A percentile compares a stretch with the other conserved stretches of the same genome.
Conservation (phyloP, 2,797 vertebrate genomes). For the Silurus lanzhouensis region DNA sequence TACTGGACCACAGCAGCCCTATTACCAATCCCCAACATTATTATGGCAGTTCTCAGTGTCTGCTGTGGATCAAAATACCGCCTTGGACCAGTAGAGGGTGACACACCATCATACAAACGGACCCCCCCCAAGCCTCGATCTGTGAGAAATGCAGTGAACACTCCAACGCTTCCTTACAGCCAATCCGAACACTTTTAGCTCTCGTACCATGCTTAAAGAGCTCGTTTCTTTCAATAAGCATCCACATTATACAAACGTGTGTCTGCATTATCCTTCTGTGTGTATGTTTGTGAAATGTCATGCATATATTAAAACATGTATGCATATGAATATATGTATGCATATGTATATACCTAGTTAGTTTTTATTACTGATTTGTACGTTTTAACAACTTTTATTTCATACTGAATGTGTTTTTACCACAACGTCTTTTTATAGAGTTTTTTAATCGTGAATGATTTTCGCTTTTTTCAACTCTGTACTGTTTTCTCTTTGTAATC, state of each 20-base stretch:
- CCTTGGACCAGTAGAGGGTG: slow-evolving; percentile 68
- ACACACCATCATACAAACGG: slow-evolving; percentile 51
- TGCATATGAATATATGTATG: slow-evolving; percentile 69
- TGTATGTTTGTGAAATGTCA: slow-evolving; percentile 21
- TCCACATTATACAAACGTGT: slow-evolving; percentile 26
- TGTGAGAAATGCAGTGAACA: slow-evolving; percentile 31
- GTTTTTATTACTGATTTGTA: slow-evolving; percentile 73
- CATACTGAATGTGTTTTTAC: slow-evolving; percentile 82
- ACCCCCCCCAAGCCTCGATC: slow-evolving; percentile 63
- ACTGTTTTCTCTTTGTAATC: slow-evolving; percentile 73
- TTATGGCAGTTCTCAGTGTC: slow-evolving; percentile 59
- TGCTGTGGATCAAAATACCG: slow-evolving; percentile 46
- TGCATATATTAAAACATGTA: slow-evolving; percentile 40
- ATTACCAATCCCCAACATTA: slow-evolving; percentile 47
- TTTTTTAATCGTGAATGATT: slow-evolving; percentile 71
- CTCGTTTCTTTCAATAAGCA: slow-evolving; percentile 31
- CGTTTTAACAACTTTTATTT: slow-evolving; percentile 77
- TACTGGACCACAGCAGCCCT: slow-evolving; percentile 71
- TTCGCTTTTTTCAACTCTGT: slow-evolving; percentile 64
- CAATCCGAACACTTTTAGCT: slow-evolving; percentile 17
- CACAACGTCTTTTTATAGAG: slow-evolving; percentile 67
- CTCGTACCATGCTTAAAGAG: slow-evolving; percentile 40
- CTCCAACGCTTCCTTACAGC: slow-evolving; percentile 43
- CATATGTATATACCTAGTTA: slow-evolving; percentile 58
- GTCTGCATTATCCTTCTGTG: slow-evolving; percentile 13